Evolutionary conservation across 2,888 invertebrate species (phyloP).

Genomic region (Augochlorella aurata): DNA sequence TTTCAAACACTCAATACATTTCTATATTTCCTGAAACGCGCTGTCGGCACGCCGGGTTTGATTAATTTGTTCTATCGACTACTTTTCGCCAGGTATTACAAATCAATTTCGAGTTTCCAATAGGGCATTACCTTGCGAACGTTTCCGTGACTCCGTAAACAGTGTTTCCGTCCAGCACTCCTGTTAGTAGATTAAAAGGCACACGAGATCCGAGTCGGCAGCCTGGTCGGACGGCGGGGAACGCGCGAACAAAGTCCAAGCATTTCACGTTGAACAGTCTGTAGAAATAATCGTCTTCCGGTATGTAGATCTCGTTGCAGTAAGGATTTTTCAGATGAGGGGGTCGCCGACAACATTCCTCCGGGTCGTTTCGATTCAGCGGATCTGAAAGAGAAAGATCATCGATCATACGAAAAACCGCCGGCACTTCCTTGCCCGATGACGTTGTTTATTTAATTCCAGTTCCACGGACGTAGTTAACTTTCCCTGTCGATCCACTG

Average conservation of each 20-base stretch:
- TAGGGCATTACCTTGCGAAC: conserved; percentile 86
- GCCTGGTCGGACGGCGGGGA: conserved; percentile 93
- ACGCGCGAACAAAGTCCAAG: conserved; percentile 94
- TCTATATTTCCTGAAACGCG: too few relatives aligned
- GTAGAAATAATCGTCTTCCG: conserved; percentile 96
- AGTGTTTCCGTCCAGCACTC: conserved; percentile 93
- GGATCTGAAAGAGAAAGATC: conserved; percentile 85
- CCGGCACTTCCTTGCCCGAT: neutral
- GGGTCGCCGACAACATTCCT: conserved; percentile 93
- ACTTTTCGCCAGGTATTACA: neutral
- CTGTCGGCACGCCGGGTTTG: too few relatives aligned
- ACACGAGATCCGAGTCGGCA: conserved; percentile 93
- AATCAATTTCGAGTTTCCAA: neutral
- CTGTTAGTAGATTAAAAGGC: conserved; percentile 93
- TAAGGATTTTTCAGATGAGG: conserved; percentile 93
- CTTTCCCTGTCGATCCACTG: conserved; percentile 23
- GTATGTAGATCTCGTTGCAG: conserved; percentile 94
- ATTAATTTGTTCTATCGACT: too few relatives aligned
- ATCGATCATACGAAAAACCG: conserved; percentile 31
- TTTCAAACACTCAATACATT: too few relatives aligned
- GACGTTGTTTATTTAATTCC: conserved; percentile 22
- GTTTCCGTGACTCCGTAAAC: conserved; percentile 94
- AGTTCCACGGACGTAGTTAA: conserved; percentile 6
- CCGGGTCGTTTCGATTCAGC: conserved; percentile 93
- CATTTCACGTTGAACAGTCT: conserved; percentile 92